Base-by-base conservation (phyloP, 2,113 vertebrate species). In the Lophotis ruficrista region DNA sequence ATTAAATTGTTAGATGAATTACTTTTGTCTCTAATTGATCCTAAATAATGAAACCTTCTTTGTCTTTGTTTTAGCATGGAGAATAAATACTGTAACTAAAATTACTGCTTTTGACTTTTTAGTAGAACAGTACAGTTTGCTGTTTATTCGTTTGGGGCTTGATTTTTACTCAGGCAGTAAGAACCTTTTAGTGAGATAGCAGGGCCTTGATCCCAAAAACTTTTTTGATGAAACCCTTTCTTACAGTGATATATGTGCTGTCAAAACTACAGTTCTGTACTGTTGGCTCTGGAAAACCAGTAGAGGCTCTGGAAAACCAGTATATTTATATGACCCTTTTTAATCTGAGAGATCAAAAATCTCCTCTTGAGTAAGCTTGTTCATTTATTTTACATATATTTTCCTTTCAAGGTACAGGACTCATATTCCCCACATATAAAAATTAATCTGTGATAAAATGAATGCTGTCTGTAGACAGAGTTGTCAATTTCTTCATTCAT, bases 11-110 rank as follows among this genome's bases (percentile, higher is more conserved):
- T 71, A 82, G 56, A 76, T 50, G 17, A 95, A 93, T 78, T 91
- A 70, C 14, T 89, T 97, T 83, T 84, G 8, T 54, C 28, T 90
- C 28, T 88, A 93, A 76, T 25, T 95, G 43, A 79, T 92, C 35
- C 30, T 70, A 85, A 95, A 71, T 79, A 91, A 83, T 73, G 37
- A 93, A 90, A 77, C 2, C 2, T 31, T 53, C 25, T 38, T 64
- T 77, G 62, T 22, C 33, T 83, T 90, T 87, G 22, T 88, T 87
- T 76, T 35, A 62, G 7, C 4, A 56, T 30, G 22, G 35, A 83
- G 35, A 89, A 92, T 83, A 83, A 83, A 48, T 66, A 82, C 28
- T 70, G 14, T 51, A 91, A 65, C 6, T 91, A 45, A 94, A 87
- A 89, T 84, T 5, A 47, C 21, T 78, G 33, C 14, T 71, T 93